phyloP scores from a whole-genome alignment of 2,888 invertebrate genomes.

The Colostygia pectinataria region DNA sequence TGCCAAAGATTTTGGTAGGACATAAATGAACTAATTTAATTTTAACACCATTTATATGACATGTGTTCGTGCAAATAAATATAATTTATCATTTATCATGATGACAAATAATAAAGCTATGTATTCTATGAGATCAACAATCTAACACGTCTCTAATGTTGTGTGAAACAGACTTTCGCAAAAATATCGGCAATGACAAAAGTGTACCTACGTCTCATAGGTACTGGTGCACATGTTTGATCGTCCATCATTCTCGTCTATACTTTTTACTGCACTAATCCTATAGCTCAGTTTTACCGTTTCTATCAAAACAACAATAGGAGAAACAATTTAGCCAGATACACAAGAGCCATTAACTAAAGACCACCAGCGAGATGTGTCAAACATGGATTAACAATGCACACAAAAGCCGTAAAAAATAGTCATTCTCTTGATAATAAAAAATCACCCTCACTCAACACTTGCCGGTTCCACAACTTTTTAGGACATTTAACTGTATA shows the following conservation, averaged over 20 bases:
- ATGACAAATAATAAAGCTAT: too few species aligned
- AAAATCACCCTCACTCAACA: conserved; percentile 57
- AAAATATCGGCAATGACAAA: neutral
- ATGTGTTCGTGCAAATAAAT: too few species aligned
- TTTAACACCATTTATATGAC: too few species aligned
- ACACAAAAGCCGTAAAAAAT: conserved; percentile 76
- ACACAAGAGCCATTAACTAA: conserved; percentile 71
- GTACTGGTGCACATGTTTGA: conserved; percentile 14
- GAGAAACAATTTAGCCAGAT: conserved; percentile 54
- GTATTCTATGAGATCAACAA: too few species aligned
- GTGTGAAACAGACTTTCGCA: too few species aligned
- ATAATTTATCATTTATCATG: too few species aligned
- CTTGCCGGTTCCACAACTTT: conserved; percentile 28
- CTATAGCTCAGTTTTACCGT: conserved; percentile 33
- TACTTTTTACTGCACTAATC: conserved; percentile 30
- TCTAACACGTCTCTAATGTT: too few species aligned
- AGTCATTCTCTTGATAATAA: conserved; percentile 63
- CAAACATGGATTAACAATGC: conserved; percentile 76
- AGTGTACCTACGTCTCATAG: too few species aligned
- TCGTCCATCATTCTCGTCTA: conserved; percentile 16
- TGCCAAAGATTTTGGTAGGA: too few species aligned
- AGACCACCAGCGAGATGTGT: conserved; percentile 68
- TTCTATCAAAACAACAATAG: conserved; percentile 49
- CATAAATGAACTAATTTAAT: too few species aligned
- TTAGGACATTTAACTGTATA: conserved; percentile 39